These are phyloP conservation scores for Morpho helenor DNA, from an alignment of 2,888 invertebrate genomes.

Conservation along the genomic window DNA sequence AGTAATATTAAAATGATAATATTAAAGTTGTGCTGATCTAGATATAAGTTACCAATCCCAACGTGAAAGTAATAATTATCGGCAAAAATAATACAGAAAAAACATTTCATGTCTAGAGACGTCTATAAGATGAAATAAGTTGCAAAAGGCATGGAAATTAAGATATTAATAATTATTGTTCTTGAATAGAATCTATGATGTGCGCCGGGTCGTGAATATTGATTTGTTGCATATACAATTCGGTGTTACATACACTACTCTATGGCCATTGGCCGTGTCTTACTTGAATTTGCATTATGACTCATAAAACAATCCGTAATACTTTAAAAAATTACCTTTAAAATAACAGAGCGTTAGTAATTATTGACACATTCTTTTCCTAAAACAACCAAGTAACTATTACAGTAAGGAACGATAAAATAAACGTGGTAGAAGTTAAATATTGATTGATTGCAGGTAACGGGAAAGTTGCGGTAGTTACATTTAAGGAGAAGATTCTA, in stretches of 20 bases:
- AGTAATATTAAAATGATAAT: no score
- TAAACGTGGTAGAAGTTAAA: conserved; percentile 57
- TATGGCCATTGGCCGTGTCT: conserved; percentile 8
- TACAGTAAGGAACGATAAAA: conserved; percentile 18
- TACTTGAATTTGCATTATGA: conserved; percentile 30
- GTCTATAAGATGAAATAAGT: no score
- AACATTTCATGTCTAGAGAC: no score
- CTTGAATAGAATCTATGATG: background rate
- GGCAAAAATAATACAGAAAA: no score
- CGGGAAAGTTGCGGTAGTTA: conserved; percentile 34
- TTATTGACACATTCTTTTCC: conserved; percentile 34
- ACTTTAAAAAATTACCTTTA: conserved; percentile 1
- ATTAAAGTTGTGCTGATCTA: no score
- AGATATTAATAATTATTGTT: no score
- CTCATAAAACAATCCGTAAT: conserved; percentile 24
- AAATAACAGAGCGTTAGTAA: background rate
- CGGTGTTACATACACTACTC: background rate
- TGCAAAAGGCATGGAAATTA: no score
- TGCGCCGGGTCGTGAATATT: conserved; percentile 3
- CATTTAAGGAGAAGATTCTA: background rate
- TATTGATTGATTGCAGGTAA: conserved; percentile 34
- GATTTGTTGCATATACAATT: conserved; percentile 6
- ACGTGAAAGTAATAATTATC: no score
- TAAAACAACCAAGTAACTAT: conserved; percentile 30
- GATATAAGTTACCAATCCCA: no score